These are phyloP conservation scores for Toxostoma redivivum DNA, from an alignment of 2,113 vertebrate genomes.

Conservation along the genomic window DNA sequence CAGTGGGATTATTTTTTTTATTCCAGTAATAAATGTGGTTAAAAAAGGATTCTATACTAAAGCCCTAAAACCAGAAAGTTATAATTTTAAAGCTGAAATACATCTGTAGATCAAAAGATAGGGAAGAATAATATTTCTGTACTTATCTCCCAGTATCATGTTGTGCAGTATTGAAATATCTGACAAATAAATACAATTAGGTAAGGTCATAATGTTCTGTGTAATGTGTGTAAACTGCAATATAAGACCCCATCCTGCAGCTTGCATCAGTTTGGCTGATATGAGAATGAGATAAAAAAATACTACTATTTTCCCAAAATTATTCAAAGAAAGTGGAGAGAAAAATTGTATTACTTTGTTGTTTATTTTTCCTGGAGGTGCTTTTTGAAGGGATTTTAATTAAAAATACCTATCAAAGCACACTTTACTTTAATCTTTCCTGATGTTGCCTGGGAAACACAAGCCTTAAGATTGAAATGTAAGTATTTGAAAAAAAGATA, in stretches of 20 bases:
- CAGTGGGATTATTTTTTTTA: background rate
- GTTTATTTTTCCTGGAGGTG: background rate
- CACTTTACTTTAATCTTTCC: background rate
- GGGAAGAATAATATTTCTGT: background rate
- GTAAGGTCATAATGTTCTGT: background rate
- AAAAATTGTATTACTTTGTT: background rate
- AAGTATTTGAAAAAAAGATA: background rate
- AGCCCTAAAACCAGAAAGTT: background rate
- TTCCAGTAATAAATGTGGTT: background rate
- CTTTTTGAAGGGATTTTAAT: constrained; percentile 24
- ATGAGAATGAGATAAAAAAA: background rate
- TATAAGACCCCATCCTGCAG: background rate
- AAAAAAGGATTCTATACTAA: background rate
- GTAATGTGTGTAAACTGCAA: background rate
- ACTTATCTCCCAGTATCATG: background rate
- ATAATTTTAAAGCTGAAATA: background rate
- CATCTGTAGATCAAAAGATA: background rate
- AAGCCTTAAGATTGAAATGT: background rate
- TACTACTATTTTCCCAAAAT: background rate
- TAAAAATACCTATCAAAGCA: background rate
- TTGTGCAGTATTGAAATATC: background rate
- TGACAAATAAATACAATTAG: background rate
- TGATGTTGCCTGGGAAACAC: constrained; percentile 12
- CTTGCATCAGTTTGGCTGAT: background rate
- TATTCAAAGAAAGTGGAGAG: background rate